Evolutionary conservation across 1,140 invertebrate species (phyloP).

Genomic region (Delia radicum): DNA sequence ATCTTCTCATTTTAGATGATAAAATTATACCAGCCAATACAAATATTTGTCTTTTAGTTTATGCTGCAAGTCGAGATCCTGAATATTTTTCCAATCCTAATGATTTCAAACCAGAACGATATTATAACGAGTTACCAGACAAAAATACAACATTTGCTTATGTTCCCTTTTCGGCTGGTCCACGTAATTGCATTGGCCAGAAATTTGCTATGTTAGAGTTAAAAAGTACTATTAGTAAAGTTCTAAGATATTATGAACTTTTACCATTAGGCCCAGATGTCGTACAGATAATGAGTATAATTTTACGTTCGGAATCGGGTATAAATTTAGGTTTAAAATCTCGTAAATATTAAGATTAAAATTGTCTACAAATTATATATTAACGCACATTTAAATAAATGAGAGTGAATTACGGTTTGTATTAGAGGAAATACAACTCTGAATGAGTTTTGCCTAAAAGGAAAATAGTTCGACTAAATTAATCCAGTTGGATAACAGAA

Average conservation of each 20-base stretch:
- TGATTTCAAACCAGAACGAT: conserved; percentile 64
- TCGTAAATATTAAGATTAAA: conserved; percentile 33
- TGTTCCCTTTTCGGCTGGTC: conserved; percentile 65
- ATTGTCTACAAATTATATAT: no score
- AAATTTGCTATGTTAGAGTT: conserved; percentile 51
- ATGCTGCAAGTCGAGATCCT: conserved; percentile 57
- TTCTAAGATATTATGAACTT: conserved; percentile 42
- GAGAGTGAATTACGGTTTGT: no score
- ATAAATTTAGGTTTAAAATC: conserved; percentile 25
- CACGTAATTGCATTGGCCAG: conserved; percentile 62
- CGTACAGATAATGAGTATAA: conserved; percentile 9
- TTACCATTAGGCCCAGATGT: conserved; percentile 24
- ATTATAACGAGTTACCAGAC: conserved; percentile 54
- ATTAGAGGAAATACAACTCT: no score
- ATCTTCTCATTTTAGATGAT: conserved; percentile 28
- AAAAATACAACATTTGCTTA: conserved; percentile 57
- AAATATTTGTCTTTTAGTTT: conserved; percentile 45
- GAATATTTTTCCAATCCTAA: conserved; percentile 61
- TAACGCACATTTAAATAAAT: no score
- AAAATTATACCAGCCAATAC: conserved; percentile 46
- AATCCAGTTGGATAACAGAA: no score
- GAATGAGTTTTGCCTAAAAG: no score
- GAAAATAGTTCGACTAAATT: no score
- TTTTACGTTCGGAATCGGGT: conserved; percentile 26
- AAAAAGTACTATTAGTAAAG: conserved; percentile 45